phyloP scores from a whole-genome alignment of 2,888 invertebrate genomes.

The Nomada ruficornis region DNA sequence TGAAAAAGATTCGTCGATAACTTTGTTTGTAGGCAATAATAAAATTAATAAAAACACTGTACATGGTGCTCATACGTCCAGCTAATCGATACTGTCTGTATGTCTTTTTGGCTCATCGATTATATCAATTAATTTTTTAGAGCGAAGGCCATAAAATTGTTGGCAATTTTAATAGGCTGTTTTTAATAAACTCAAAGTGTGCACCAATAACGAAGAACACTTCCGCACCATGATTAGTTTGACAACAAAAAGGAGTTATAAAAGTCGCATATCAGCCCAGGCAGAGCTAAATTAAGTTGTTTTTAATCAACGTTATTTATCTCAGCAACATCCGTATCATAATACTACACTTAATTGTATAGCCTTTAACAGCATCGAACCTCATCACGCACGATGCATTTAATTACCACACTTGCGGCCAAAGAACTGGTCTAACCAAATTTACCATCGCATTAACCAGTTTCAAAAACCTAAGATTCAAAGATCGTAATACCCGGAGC shows the following conservation, averaged over 20 bases:
- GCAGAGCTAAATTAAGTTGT: neutral
- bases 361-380: neutral
- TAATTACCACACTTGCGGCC: too few species aligned
- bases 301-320: conserved; percentile 10
- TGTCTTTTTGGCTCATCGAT: conserved; percentile 12
- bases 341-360: neutral
- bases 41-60: neutral
- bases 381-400: too few species aligned
- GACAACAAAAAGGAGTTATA: neutral
- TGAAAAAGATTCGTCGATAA: neutral
- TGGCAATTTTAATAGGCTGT: neutral
- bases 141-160: neutral
- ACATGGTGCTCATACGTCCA: neutral
- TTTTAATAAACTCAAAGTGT: conserved; percentile 3
- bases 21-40: neutral
- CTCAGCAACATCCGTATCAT: neutral
- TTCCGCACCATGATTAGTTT: neutral
- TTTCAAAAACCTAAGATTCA: too few species aligned
- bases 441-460: too few species aligned
- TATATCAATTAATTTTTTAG: conserved; percentile 16
- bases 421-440: too few species aligned
- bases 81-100: conserved; percentile 23
- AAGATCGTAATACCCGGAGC: too few species aligned
- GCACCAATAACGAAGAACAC: neutral
- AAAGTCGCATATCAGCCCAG: neutral